Percentiles rank a stretch among this genome's conserved stretches.
phyloP scores from a whole-genome alignment of 2,888 invertebrate genomes.

The Nomada hirtipes region DNA sequence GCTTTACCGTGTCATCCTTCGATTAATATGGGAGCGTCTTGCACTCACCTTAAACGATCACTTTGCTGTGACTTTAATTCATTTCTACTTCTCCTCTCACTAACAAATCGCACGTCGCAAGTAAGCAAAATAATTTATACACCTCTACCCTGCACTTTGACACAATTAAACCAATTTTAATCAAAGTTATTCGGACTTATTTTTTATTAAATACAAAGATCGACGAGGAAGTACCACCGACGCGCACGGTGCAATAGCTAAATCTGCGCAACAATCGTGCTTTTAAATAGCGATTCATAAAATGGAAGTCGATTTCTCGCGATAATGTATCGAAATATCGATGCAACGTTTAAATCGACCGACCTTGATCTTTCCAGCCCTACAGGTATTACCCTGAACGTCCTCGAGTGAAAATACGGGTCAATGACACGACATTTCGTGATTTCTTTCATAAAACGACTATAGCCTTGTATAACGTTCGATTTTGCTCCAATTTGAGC shows the following conservation, averaged over 20 bases:
- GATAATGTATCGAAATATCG: constrained; percentile 33
- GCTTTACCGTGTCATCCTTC: constrained; percentile 10
- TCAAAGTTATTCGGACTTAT: background rate
- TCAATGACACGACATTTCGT: constrained; percentile 35
- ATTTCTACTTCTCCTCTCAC: background rate
- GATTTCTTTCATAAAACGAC: constrained; percentile 12
- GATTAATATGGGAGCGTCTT: constrained; percentile 3
- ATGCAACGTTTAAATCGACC: constrained; percentile 12
- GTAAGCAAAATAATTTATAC: background rate
- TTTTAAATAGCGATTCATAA: constrained; percentile 6
- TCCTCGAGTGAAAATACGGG: constrained; percentile 14
- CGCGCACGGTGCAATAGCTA: background rate
- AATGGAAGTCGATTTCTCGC: background rate
- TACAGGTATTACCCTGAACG: constrained; percentile 1
- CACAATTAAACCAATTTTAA: background rate
- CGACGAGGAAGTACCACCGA: background rate
- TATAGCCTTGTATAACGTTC: background rate
- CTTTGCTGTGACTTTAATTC: background rate
- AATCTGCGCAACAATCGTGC: constrained; percentile 12
- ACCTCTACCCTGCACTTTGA: background rate
- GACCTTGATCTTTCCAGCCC: constrained; percentile 30
- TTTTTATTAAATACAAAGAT: background rate
- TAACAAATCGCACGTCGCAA: background rate
- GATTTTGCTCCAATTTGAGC: constrained; percentile 14
- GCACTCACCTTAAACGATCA: constrained; percentile 1